Percentiles rank a stretch among this genome's conserved stretches.
phyloP scores from a whole-genome alignment of 2,113 vertebrate genomes.

The Megalops atlanticus region DNA sequence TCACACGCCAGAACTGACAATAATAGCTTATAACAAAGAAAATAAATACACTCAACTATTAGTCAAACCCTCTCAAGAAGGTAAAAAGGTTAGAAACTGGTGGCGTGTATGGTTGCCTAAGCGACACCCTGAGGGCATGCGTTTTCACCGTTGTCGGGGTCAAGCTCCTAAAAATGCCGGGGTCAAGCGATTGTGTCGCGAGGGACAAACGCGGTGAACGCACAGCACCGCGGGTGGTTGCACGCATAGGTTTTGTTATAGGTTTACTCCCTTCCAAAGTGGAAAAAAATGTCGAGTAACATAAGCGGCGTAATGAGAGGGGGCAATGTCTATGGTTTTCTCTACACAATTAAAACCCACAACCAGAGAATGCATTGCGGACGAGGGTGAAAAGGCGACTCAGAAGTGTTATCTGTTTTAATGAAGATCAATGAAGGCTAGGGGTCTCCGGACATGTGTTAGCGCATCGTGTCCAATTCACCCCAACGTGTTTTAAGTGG shows the following conservation, averaged over 20 bases:
- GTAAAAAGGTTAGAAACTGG: background rate
- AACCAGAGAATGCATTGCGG: background rate
- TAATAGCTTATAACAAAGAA: too few species aligned
- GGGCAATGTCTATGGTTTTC: background rate
- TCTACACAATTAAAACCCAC: background rate
- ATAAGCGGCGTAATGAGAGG: background rate
- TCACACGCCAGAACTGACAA: too few species aligned
- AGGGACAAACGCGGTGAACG: slow-evolving; percentile 28
- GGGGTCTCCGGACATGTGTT: too few species aligned
- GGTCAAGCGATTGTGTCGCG: slow-evolving; percentile 46
- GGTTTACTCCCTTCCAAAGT: background rate
- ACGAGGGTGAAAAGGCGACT: background rate
- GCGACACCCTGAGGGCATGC: background rate
- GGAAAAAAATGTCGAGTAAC: background rate
- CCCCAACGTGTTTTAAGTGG: background rate
- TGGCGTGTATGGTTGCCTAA: slow-evolving; percentile 25
- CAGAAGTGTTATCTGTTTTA: background rate
- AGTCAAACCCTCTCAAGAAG: background rate
- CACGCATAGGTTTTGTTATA: background rate
- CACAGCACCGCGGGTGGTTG: slow-evolving; percentile 12
- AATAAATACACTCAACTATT: too few species aligned
- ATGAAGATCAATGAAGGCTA: background rate
- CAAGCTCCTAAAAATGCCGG: slow-evolving; percentile 41
- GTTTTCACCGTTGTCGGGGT: slow-evolving; percentile 38
- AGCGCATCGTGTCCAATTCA: background rate